Percentiles rank a stretch among this genome's conserved stretches.
phyloP scores from a whole-genome alignment of 2,888 invertebrate species.

The Sussaba pulchella region DNA sequence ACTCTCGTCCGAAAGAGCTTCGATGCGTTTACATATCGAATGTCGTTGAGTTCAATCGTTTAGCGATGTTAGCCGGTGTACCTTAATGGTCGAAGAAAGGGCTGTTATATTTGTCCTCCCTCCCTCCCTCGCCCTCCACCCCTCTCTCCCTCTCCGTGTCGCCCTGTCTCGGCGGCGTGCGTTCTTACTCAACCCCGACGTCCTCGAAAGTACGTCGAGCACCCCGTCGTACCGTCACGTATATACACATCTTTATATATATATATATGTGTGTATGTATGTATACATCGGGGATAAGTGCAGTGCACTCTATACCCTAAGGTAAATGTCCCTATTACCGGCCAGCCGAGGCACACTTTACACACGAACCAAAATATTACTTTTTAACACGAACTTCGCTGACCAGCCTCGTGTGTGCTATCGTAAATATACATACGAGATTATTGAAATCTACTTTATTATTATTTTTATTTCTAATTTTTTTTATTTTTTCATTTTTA shows the following conservation, averaged over 20 bases:
- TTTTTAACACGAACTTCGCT: slow-evolving; percentile 18
- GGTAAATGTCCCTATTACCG: slow-evolving; percentile 30
- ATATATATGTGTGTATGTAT: no score
- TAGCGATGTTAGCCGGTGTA: slow-evolving; percentile 38
- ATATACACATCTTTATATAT: background rate
- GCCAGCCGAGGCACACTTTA: background rate
- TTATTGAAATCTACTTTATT: slow-evolving; percentile 11
- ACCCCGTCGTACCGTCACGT: slow-evolving; percentile 1
- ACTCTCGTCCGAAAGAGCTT: slow-evolving; percentile 45
- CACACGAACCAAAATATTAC: slow-evolving; percentile 21
- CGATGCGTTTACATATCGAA: slow-evolving; percentile 61
- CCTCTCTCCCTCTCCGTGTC: background rate
- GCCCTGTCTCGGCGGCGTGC: slow-evolving; percentile 18
- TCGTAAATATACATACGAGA: slow-evolving; percentile 1
- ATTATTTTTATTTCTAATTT: background rate
- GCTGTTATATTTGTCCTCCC: slow-evolving; percentile 44
- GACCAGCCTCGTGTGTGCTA: background rate
- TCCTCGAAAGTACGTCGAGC: slow-evolving; percentile 21
- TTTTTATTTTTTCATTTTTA: slow-evolving; percentile 8
- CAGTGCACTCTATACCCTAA: slow-evolving; percentile 32
- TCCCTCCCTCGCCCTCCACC: background rate
- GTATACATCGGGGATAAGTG: slow-evolving; percentile 4
- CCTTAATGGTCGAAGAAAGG: slow-evolving; percentile 39
- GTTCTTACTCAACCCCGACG: slow-evolving; percentile 17
- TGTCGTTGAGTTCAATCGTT: slow-evolving; percentile 54